Percentiles rank a stretch among this genome's conserved stretches.
These are phyloP conservation scores for Syrista parreyssii DNA, from an alignment of 2,888 invertebrate genomes.

Conservation along the genomic window DNA sequence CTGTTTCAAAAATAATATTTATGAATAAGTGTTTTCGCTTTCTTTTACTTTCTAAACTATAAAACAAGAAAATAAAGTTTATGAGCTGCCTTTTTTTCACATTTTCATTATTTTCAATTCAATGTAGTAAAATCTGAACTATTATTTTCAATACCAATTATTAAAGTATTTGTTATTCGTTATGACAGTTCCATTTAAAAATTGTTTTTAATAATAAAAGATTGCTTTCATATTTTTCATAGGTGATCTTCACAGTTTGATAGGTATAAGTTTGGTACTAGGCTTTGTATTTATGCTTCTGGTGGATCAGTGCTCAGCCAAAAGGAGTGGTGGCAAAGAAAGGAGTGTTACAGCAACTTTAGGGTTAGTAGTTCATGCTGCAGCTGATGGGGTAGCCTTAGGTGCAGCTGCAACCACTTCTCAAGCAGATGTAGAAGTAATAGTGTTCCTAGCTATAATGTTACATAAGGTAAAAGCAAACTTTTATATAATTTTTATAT, in stretches of 20 bases:
- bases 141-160: neutral
- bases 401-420: constrained; percentile 98
- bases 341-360: constrained; percentile 93
- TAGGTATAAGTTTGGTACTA: constrained; percentile 92
- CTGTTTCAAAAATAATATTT: neutral
- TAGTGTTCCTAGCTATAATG: constrained; percentile 99
- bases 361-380: constrained; percentile 97
- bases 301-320: constrained; percentile 85
- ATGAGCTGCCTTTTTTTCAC: neutral
- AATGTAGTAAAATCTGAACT: neutral
- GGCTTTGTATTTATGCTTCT: constrained; percentile 98
- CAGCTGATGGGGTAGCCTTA: constrained; percentile 97
- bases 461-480: constrained; percentile 81
- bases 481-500: neutral
- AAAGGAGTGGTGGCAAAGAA: constrained; percentile 73
- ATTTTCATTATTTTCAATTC: neutral
- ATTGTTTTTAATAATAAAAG: neutral
- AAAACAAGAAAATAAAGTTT: neutral
- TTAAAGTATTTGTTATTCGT: no score
- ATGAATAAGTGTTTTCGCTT: neutral
- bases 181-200: neutral
- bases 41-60: neutral
- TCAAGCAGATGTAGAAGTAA: constrained; percentile 95
- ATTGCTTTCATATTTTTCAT: constrained; percentile 23
- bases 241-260: constrained; percentile 80